Evolutionary conservation across 2,797 vertebrate genomes (phyloP).

Genomic region (Halcyon chelicuti): DNA sequence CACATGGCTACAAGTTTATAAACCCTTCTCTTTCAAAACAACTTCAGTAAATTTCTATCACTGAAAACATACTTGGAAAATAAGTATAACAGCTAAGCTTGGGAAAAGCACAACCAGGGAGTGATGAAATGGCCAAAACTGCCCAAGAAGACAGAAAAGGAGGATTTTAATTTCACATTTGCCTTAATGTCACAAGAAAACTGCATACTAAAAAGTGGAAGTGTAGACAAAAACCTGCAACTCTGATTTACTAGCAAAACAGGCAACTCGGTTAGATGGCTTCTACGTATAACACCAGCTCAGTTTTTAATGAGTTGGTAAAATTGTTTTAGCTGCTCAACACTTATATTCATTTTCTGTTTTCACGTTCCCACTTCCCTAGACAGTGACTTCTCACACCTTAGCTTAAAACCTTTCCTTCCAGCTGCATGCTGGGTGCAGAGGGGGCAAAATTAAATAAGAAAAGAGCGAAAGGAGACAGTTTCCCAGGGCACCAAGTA

Average conservation of each 20-base stretch:
- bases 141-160: not conserved
- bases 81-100: not conserved
- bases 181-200: not conserved
- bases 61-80: not conserved
- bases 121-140: not conserved
- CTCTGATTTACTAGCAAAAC: not conserved
- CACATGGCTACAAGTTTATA: not conserved
- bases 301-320: not conserved
- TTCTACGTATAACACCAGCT: not conserved
- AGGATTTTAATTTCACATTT: not conserved
- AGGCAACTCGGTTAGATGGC: not conserved
- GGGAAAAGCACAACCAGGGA: not conserved
- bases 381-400: not conserved
- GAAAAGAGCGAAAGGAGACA: not conserved
- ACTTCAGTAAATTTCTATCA: not conserved
- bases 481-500: not conserved
- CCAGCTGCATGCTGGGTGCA: not conserved
- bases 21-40: not conserved
- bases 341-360: not conserved
- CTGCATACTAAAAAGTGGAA: not conserved
- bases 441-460: not conserved
- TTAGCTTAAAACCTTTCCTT: not conserved
- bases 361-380: not conserved
- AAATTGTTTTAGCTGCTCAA: not conserved
- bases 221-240: not conserved